Conservation (phyloP, 1,140 invertebrate genomes). For the Heliconius hewitsoni region DNA sequence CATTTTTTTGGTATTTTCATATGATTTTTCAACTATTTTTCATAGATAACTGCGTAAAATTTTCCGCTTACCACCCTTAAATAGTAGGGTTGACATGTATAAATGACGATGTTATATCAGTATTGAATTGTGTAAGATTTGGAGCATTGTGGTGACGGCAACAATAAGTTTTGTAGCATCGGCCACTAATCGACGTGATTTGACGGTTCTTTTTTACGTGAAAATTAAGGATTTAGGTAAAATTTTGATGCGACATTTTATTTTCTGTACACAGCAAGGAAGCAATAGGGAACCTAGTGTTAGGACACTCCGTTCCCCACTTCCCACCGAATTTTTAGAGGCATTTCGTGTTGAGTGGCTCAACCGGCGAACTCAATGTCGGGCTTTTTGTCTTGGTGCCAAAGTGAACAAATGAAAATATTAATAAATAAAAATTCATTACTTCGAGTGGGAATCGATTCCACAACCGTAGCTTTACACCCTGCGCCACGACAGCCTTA, state of each 20-base stretch:
- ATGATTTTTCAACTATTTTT: conserved; percentile 56
- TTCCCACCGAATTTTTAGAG: too few relatives aligned
- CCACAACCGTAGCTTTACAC: too few relatives aligned
- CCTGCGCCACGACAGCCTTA: too few relatives aligned
- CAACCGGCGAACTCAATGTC: too few relatives aligned
- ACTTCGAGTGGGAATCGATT: too few relatives aligned
- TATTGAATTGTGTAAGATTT: conserved; percentile 66
- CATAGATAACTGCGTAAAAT: conserved; percentile 57
- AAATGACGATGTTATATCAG: conserved; percentile 61
- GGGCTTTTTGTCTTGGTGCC: too few relatives aligned
- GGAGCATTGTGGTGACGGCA: conserved; percentile 59
- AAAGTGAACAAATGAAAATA: too few relatives aligned
- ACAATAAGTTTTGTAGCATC: conserved; percentile 71
- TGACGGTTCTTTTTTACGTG: conserved; percentile 59
- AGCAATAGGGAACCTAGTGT: too few relatives aligned
- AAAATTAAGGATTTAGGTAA: conserved; percentile 37
- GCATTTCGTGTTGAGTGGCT: too few relatives aligned
- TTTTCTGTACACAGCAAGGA: too few relatives aligned
- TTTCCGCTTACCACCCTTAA: conserved; percentile 57
- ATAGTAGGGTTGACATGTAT: conserved; percentile 64
- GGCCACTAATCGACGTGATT: conserved; percentile 78
- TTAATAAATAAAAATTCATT: too few relatives aligned
- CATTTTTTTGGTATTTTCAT: conserved; percentile 34
- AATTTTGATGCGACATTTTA: conserved; percentile 14
- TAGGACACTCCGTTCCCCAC: too few relatives aligned